These are phyloP conservation scores for Labroides dimidiatus DNA, from an alignment of 2,797 vertebrate genomes.

Conservation along the genomic window DNA sequence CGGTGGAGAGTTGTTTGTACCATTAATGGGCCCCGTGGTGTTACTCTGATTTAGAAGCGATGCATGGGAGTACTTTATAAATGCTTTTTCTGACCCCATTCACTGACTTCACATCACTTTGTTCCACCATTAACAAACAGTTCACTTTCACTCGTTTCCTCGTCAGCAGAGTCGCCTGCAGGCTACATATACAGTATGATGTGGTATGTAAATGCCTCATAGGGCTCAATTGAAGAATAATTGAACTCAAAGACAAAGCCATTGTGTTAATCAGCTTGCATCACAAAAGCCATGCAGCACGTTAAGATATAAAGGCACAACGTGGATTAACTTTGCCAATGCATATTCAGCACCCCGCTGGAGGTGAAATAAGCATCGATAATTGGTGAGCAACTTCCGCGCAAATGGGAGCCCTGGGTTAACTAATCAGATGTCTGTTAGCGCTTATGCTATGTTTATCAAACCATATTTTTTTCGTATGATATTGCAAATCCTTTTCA, in stretches of 20 bases:
- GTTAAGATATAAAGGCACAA: constrained; percentile 68
- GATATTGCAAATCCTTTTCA: constrained; percentile 43
- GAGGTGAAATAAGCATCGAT: constrained; percentile 79
- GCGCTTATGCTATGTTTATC: constrained; percentile 34
- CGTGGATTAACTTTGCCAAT: constrained; percentile 73
- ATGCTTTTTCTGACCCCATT: background rate
- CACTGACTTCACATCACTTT: constrained; percentile 8
- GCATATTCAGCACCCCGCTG: constrained; percentile 79
- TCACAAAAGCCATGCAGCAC: constrained; percentile 75
- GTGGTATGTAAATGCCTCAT: constrained; percentile 62
- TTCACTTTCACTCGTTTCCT: constrained; percentile 61
- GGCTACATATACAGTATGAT: constrained; percentile 46
- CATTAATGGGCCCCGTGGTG: constrained; percentile 9
- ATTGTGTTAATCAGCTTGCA: constrained; percentile 75
- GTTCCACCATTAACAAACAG: constrained; percentile 22
- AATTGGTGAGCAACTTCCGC: constrained; percentile 60
- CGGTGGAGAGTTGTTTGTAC: constrained; percentile 22
- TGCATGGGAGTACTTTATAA: background rate
- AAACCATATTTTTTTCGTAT: constrained; percentile 11
- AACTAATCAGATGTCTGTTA: constrained; percentile 52
- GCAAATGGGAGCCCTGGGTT: constrained; percentile 36
- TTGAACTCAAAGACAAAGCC: constrained; percentile 76
- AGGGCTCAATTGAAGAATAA: constrained; percentile 65
- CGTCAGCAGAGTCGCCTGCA: constrained; percentile 41
- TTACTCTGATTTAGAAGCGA: constrained; percentile 1